These are phyloP conservation scores for Microctonus aethiopoides DNA, from an alignment of 2,888 invertebrate species.

Conservation along the genomic window DNA sequence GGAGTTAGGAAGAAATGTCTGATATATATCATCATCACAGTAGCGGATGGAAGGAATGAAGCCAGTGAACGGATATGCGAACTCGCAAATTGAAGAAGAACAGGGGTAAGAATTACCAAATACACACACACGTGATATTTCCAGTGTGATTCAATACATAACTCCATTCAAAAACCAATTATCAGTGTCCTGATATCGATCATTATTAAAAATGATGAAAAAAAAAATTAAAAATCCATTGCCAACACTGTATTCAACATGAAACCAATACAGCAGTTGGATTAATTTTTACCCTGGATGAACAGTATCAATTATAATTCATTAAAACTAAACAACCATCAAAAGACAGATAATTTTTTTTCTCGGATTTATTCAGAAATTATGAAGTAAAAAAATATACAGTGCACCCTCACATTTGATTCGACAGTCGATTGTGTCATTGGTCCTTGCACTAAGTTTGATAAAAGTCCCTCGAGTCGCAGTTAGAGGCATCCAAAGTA, in stretches of 20 bases:
- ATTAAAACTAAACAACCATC: no score
- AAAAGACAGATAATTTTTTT: neutral
- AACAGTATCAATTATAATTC: no score
- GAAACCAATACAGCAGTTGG: no score
- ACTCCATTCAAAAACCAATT: no score
- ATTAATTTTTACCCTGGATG: no score
- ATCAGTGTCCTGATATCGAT: no score
- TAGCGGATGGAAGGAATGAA: conserved; percentile 17
- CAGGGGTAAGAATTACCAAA: neutral
- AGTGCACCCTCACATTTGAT: neutral
- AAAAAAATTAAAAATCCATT: no score
- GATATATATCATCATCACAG: neutral
- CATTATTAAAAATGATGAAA: no score
- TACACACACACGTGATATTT: no score
- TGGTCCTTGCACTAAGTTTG: neutral
- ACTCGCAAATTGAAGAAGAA: conserved; percentile 1
- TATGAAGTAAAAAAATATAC: neutral
- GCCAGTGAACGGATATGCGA: conserved; percentile 17
- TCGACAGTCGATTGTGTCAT: neutral
- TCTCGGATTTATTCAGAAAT: no score
- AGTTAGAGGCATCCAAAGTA: neutral
- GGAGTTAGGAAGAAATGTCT: neutral
- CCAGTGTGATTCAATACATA: no score
- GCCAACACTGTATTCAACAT: no score
- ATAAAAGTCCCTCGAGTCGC: conserved; percentile 4